Percentiles rank a stretch among this genome's conserved stretches.
These are phyloP conservation scores for Melipona quadrifasciata DNA, from an alignment of 1,140 invertebrate genomes.

Conservation along the genomic window DNA sequence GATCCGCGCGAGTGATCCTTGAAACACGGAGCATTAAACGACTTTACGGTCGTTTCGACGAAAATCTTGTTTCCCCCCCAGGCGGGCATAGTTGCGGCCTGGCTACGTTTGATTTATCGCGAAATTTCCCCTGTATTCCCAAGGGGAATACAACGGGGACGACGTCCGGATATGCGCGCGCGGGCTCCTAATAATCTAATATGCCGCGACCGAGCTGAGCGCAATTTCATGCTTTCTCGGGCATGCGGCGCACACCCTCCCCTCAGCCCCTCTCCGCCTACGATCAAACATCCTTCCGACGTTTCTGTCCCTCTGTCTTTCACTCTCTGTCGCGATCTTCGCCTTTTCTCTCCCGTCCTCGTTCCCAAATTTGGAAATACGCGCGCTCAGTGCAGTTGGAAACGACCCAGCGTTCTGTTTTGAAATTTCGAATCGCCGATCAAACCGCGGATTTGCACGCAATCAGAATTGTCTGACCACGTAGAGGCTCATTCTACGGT, in stretches of 20 bases:
- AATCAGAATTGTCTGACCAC: too few species aligned
- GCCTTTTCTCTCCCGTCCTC: background rate
- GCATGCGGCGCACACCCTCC: slow-evolving; percentile 26
- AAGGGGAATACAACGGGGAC: slow-evolving; percentile 10
- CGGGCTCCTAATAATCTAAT: slow-evolving; percentile 67
- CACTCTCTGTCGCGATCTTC: slow-evolving; percentile 11
- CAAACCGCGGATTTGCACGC: too few species aligned
- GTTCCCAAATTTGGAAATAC: too few species aligned
- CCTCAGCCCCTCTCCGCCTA: background rate
- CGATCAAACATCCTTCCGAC: slow-evolving; percentile 40
- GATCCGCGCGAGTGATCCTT: background rate
- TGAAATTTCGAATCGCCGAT: too few species aligned
- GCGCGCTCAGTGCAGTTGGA: too few species aligned
- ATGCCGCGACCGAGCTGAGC: slow-evolving; percentile 59
- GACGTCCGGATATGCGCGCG: slow-evolving; percentile 41
- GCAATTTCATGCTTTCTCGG: slow-evolving; percentile 70
- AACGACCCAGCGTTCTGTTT: too few species aligned
- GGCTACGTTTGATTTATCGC: slow-evolving; percentile 64
- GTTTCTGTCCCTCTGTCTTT: slow-evolving; percentile 31
- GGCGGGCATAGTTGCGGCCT: slow-evolving; percentile 26
- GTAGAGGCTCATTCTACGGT: too few species aligned
- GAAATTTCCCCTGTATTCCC: slow-evolving; percentile 47
- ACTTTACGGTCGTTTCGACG: slow-evolving; percentile 41
- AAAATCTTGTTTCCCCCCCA: slow-evolving; percentile 44
- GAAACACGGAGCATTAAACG: slow-evolving; percentile 30